Base-by-base conservation (phyloP, 2,888 invertebrate genomes). In the Tubiluchus corallicola region DNA sequence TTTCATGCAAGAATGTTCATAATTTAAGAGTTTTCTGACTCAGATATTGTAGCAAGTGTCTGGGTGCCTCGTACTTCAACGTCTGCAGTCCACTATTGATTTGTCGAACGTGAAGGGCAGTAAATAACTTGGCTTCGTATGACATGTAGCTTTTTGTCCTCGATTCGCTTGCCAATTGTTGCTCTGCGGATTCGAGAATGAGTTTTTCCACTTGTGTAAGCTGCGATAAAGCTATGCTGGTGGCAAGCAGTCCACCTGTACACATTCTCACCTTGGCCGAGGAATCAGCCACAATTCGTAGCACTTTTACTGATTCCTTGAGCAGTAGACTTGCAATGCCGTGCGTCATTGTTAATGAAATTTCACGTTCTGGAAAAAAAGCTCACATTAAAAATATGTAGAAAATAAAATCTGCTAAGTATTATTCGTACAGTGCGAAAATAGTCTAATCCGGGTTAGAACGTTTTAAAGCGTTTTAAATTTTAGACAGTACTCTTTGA, bases 321-420 rank as follows among this genome's bases (percentile, higher is more conserved):
- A 29, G 29, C 29, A 29, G 29, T 29, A n/a, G 9, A n/a, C 29
- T 29, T 29, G 29, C n/a, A n/a, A 29, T n/a, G n/a, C n/a, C n/a
- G n/a, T n/a, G n/a, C n/a, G n/a, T n/a, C n/a, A n/a, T n/a, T n/a
- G n/a, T n/a, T n/a, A n/a, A n/a, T n/a, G n/a, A n/a, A n/a, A n/a
- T n/a, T n/a, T n/a, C n/a, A n/a, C n/a, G n/a, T n/a, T n/a, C n/a
- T n/a, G n/a, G n/a, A n/a, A n/a, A n/a, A n/a, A n/a, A n/a, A n/a
- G n/a, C n/a, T n/a, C n/a, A n/a, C n/a, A n/a, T n/a, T n/a, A n/a
- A n/a, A n/a, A n/a, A n/a, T n/a, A n/a, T n/a, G n/a, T n/a, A n/a
- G n/a, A n/a, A n/a, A n/a, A n/a, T n/a, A n/a, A n/a, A n/a, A n/a
- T n/a, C n/a, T n/a, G n/a, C n/a, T n/a, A n/a, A n/a, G n/a, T n/a